Conservation (phyloP, 2,797 vertebrate species). For the Pangasius larnaudii region DNA sequence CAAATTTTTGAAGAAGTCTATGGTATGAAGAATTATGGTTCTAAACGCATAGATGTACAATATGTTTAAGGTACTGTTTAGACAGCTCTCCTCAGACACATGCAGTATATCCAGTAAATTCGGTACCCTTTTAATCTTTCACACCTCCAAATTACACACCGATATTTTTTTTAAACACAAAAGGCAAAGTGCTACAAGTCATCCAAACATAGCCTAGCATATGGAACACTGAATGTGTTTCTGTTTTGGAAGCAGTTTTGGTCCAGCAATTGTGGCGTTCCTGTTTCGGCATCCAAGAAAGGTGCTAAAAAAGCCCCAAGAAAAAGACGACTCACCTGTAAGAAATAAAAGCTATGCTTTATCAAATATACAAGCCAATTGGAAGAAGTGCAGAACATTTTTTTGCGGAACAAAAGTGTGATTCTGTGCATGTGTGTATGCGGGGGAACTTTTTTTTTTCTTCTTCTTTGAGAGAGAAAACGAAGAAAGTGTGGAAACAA, state of each 20-base stretch:
- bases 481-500: constrained; percentile 45
- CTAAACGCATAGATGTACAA: not conserved
- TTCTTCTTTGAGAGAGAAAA: constrained; percentile 22
- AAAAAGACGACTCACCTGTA: constrained; percentile 23
- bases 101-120: not conserved
- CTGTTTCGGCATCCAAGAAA: not conserved
- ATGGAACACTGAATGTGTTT: not conserved
- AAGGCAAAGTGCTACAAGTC: not conserved
- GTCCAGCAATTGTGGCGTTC: not conserved
- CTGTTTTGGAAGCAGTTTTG: not conserved
- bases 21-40: not conserved
- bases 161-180: not conserved
- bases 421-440: constrained; percentile 14
- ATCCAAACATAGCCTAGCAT: not conserved
- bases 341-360: constrained; percentile 20
- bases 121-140: not conserved
- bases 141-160: not conserved
- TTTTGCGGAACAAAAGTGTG: constrained; percentile 19
- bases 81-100: no score
- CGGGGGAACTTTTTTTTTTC: not conserved
- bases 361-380: constrained; percentile 42
- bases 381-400: constrained; percentile 9
- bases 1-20: not conserved
- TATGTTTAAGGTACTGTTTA: not conserved
- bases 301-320: not conserved